phyloP scores from a whole-genome alignment of 1,140 invertebrate genomes.

The Dendrolimus kikuchii region DNA sequence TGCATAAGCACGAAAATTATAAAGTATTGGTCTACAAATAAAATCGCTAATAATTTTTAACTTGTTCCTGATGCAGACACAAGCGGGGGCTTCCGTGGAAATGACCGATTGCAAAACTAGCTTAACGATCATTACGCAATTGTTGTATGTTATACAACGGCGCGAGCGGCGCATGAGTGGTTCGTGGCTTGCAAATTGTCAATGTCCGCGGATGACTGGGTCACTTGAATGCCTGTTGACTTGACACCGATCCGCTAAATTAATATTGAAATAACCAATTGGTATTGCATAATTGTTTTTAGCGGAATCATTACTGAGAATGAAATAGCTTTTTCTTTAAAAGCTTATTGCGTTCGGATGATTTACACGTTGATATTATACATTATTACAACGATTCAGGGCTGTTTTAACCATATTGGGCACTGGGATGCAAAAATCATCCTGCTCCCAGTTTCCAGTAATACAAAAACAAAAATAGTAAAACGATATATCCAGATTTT shows the following conservation, averaged over 20 bases:
- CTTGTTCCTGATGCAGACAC: slow-evolving; percentile 8
- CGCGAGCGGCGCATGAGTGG: slow-evolving; percentile 3
- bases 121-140: slow-evolving; percentile 16
- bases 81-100: slow-evolving; percentile 6
- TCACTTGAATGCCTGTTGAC: slow-evolving; percentile 16
- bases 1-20: no score
- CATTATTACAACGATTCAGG: no score
- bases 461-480: no score
- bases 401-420: no score
- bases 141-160: slow-evolving; percentile 16
- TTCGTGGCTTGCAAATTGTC: slow-evolving; percentile 10
- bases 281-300: background rate
- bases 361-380: slow-evolving; percentile 3
- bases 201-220: slow-evolving; percentile 17
- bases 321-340: slow-evolving; percentile 6
- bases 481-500: no score
- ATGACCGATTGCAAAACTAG: slow-evolving; percentile 8
- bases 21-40: no score
- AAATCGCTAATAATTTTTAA: background rate
- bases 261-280: slow-evolving; percentile 4
- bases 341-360: slow-evolving; percentile 3
- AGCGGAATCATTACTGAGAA: background rate
- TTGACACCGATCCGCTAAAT: slow-evolving; percentile 15
- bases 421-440: no score
- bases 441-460: no score